phyloP scores from a whole-genome alignment of 1,140 invertebrate species.

The Melanaphis sacchari region DNA sequence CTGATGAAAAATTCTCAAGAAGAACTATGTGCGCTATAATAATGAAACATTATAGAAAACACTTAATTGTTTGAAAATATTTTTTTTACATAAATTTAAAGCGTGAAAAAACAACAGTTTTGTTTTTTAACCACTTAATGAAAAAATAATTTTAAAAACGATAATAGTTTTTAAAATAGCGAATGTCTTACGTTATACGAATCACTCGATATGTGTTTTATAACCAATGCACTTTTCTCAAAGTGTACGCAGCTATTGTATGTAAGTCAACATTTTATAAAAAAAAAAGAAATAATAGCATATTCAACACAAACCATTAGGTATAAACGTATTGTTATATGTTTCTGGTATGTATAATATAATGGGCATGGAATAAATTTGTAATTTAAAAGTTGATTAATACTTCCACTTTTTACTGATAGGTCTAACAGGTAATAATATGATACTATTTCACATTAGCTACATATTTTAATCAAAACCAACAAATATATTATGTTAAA shows the following conservation, averaged over 20 bases:
- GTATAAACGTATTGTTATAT: no score
- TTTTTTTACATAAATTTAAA: no score
- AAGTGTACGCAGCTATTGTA: neutral
- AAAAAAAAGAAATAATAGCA: neutral
- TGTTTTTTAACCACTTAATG: no score
- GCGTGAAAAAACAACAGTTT: no score
- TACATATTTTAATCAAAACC: neutral
- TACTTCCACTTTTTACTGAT: neutral
- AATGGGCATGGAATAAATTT: neutral
- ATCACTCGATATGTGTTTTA: neutral
- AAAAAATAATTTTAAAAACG: neutral
- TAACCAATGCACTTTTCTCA: neutral
- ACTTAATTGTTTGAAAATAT: no score
- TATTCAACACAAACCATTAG: neutral
- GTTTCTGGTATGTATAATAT: no score
- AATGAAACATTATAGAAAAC: no score
- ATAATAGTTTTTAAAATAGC: no score
- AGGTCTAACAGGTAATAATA: neutral
- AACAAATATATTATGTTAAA: neutral
- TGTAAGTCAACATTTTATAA: neutral
- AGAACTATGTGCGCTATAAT: neutral
- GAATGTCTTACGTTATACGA: neutral
- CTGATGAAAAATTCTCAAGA: neutral
- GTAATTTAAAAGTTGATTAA: neutral
- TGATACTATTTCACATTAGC: neutral